Evolutionary conservation across 64 coral and sea anemone genomes (phyloP), one percentile per base, ranked within the genome.

Genomic region (Pachyseris speciosa): DNA sequence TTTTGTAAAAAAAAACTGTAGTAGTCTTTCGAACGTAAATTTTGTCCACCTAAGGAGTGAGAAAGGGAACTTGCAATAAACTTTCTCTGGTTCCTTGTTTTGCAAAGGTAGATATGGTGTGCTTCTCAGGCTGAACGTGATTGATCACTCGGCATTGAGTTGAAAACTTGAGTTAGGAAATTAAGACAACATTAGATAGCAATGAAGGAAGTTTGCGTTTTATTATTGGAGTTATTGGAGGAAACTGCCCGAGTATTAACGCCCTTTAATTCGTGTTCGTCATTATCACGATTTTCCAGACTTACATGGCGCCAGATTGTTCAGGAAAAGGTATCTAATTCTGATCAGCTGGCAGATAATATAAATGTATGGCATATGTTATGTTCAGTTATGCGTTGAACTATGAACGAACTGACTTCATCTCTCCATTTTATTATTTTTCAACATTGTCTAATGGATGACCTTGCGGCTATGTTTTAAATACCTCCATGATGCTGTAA

Each of bases 291-390:
- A 80, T 40, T 37, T 39, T 81, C 32, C 32, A 61, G 55, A 61
- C 53, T 63, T 81, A 24, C 33, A 5, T 24, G 77, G 77, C 77
- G 77, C 77, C 77, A 81, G 36, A 13, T 10, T 81, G 51, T 29
- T 81, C 53, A 11, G 10, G 34, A 27, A 20, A n/a, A 20, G 32
- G 34, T 3, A 81, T 81, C 12, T 26, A 7, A 32, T 26, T 61
- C 4, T n/a, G 77, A 81, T 81, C 60, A 81, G 36, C 36, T 81
- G 16, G 20, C 15, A 57, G 77, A 81, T 81, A 81, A 63, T 15
- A 37, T 17, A 81, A 61, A 39, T 15, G 34, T 17, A 19, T 71
- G 0, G 20, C 77, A 61, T n/a, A 26, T 51, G 73, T 12, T 19
- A 27, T 28, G 38, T n/a, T 30, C 9, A 16, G 39, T 47, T 76